phyloP scores from a whole-genome alignment of 2,888 invertebrate species.

The Agrypnus murinus region DNA sequence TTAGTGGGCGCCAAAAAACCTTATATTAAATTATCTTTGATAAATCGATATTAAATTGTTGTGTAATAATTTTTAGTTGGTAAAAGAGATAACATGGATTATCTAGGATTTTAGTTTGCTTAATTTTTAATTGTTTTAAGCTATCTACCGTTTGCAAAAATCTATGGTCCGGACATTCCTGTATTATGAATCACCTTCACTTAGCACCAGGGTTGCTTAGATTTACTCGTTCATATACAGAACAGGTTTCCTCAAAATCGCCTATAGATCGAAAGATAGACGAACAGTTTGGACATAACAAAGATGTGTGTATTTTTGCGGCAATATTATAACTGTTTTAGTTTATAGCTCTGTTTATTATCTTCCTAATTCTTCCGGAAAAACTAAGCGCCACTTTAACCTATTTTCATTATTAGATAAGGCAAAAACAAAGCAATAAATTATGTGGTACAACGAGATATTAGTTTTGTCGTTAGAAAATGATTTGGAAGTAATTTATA shows the following conservation, averaged over 20 bases:
- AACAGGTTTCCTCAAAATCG: constrained; percentile 49
- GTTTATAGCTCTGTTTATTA: constrained; percentile 23
- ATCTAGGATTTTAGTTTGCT: not conserved
- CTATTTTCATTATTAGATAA: constrained; percentile 8
- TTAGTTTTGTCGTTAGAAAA: constrained; percentile 20
- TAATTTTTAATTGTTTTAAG: not conserved
- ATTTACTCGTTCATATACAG: constrained; percentile 44
- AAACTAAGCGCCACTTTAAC: constrained; percentile 17
- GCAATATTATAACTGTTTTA: constrained; percentile 31
- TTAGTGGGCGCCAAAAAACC: not conserved
- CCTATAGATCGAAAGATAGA: constrained; percentile 40
- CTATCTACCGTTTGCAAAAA: constrained; percentile 49
- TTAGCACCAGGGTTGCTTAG: constrained; percentile 50
- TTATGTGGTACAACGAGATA: constrained; percentile 9
- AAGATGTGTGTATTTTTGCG: constrained; percentile 16
- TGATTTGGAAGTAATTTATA: constrained; percentile 45
- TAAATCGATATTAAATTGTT: not conserved
- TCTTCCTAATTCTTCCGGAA: not conserved
- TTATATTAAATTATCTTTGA: not conserved
- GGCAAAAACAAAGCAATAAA: constrained; percentile 33
- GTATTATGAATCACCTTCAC: constrained; percentile 60
- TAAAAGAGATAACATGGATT: not conserved
- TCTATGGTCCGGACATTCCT: constrained; percentile 56
- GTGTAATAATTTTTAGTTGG: not conserved
- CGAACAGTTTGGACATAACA: not conserved